Percentiles rank a stretch among this genome's conserved stretches.
phyloP scores from a whole-genome alignment of 2,113 vertebrate species.

The Fulmarus glacialis region DNA sequence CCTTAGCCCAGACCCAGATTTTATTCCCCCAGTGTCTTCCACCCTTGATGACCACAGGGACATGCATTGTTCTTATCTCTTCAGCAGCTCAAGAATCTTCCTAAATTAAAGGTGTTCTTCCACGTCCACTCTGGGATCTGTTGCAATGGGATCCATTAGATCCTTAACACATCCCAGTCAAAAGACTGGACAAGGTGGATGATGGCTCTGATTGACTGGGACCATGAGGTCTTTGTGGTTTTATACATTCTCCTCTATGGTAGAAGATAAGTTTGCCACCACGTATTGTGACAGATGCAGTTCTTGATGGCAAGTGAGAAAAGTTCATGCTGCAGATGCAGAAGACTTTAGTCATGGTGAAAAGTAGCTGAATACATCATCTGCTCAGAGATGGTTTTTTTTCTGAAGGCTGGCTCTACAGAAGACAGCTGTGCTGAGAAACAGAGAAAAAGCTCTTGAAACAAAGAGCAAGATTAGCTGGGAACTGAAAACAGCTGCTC shows the following conservation, averaged over 20 bases:
- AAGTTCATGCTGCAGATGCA: not conserved
- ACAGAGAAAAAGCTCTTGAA: not conserved
- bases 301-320: not conserved
- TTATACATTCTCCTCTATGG: not conserved
- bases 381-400: not conserved
- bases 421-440: not conserved
- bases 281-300: fast-evolving
- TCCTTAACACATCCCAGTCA: not conserved
- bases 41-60: not conserved
- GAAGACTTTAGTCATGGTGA: not conserved
- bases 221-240: not conserved
- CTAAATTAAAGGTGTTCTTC: not conserved
- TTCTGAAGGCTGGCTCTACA: not conserved
- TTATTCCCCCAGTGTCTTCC: not conserved
- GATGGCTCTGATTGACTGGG: not conserved
- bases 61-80: not conserved
- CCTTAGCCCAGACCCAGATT: not conserved
- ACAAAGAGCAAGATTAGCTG: not conserved
- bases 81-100: not conserved
- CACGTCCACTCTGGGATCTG: not conserved
- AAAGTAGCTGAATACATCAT: not conserved
- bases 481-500: not conserved
- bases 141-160: not conserved
- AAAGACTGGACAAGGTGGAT: not conserved
- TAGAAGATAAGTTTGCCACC: not conserved